Evolutionary conservation across 2,888 invertebrate genomes (phyloP), one percentile per base, ranked within the genome.

Genomic region (Toxonevra muliebris): DNA sequence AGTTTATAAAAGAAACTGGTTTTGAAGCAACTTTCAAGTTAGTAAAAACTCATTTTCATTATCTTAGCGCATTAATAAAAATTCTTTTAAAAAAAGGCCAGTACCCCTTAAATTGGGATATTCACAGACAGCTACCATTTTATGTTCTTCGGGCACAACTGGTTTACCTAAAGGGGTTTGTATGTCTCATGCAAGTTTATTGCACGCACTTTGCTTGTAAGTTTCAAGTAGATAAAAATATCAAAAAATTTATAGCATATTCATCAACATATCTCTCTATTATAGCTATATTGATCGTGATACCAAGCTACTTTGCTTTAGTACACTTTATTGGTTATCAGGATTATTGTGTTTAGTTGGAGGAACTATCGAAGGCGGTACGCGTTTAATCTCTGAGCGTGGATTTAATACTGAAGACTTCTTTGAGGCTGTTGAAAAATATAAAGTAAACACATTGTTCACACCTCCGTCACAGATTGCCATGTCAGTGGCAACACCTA

Each of bases 111-210:
- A 65, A 20, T 13, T 54, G 0, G 73, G 72, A 0, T 59, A 63
- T n/a, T 54, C 68, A 15, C 76, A 76, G 66, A 71, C 70, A 8
- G 75, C 75, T 17, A 66, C 69, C 11, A 70, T 76, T 60, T 65
- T 76, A 20, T 75, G 75, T 48, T 75, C 76, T 4, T 76, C 76
- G 1, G 83, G 83, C 1, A 81, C 82, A 3, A 80, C 82, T 4
- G 81, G 82, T n/a, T 59, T 77, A 20, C 79, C 80, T 0, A 83
- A 83, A 69, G 79, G 78, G 1, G 78, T 81, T 19, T 71, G 69
- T 20, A 48, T 74, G 7, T 68, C 75, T 1, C 75, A 70, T 58
- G 2, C 12, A 12, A 41, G 20, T 15, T n/a, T 63, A 13, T n/a
- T 63, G 20, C 9, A n/a, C 11, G 2, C 17, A 19, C 13, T 42